These are phyloP conservation scores for Zosterops pallidus DNA, from an alignment of 2,113 vertebrate genomes.

Conservation along the genomic window DNA sequence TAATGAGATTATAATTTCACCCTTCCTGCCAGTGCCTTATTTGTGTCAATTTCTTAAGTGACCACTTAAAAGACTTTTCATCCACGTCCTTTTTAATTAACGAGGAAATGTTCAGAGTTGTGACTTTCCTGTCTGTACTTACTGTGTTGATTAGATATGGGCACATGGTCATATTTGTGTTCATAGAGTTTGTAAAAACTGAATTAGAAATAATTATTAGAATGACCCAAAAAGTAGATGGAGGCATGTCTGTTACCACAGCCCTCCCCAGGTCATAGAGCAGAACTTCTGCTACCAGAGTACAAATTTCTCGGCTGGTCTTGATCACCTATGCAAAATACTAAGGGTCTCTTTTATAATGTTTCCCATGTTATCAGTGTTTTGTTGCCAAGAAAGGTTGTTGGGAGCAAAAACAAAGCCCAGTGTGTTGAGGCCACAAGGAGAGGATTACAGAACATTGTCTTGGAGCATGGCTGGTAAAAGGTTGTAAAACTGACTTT, in stretches of 20 bases:
- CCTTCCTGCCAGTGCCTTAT: not conserved
- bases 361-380: not conserved
- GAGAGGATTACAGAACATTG: not conserved
- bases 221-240: not conserved
- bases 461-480: not conserved
- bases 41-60: slow-evolving; percentile 11
- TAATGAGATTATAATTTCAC: not conserved
- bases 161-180: not conserved
- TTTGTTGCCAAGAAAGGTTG: not conserved
- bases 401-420: not conserved
- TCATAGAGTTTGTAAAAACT: not conserved
- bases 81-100: not conserved
- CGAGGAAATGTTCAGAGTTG: not conserved
- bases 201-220: not conserved
- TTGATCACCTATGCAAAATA: not conserved
- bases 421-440: not conserved
- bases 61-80: not conserved
- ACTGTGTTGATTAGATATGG: not conserved
- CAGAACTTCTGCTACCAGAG: not conserved
- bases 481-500: not conserved
- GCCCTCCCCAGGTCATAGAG: not conserved
- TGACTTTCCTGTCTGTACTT: not conserved
- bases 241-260: not conserved
- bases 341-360: not conserved
- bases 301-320: not conserved